A percentile compares a stretch with the other conserved stretches of the same genome.
These are phyloP conservation scores for Drepana arcuata DNA, from an alignment of 1,140 invertebrate genomes.

Conservation along the genomic window DNA sequence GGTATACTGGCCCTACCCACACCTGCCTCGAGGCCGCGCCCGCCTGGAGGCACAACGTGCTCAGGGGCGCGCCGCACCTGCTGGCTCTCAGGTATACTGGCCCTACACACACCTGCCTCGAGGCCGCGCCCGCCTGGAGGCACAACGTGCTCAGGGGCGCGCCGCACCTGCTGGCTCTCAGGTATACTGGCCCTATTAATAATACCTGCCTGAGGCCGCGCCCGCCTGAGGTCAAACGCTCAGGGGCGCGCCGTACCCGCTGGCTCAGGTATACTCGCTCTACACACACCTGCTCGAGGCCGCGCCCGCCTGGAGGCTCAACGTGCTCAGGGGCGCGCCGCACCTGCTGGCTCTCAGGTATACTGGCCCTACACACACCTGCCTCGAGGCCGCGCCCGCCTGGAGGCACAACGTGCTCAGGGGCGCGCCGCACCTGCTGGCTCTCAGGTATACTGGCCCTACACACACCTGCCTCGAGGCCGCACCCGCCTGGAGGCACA, in stretches of 20 bases:
- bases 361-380: too few relatives aligned
- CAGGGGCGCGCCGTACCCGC: too few relatives aligned
- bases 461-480: constrained; percentile 99
- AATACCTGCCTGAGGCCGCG: too few relatives aligned
- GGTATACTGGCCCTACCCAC: too few relatives aligned
- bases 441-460: constrained; percentile 86
- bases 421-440: constrained; percentile 95
- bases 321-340: not conserved
- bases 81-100: constrained; percentile 89
- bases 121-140: constrained; percentile 97
- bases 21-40: constrained; percentile 99
- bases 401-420: constrained; percentile 97
- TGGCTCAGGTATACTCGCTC: too few relatives aligned
- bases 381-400: constrained; percentile 97
- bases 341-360: constrained; percentile 76
- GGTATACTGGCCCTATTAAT: too few relatives aligned
- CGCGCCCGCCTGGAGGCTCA: not conserved
- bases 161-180: constrained; percentile 94
- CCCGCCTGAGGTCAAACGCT: too few relatives aligned
- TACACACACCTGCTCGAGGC: not conserved
- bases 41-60: constrained; percentile 90
- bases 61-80: constrained; percentile 96
- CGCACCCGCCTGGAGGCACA: constrained; percentile 97
- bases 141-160: constrained; percentile 96
- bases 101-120: constrained; percentile 98